A percentile compares a stretch with the other conserved stretches of the same genome.
These are phyloP conservation scores for Pithys albifrons DNA, from an alignment of 2,113 vertebrate genomes.

Conservation along the genomic window DNA sequence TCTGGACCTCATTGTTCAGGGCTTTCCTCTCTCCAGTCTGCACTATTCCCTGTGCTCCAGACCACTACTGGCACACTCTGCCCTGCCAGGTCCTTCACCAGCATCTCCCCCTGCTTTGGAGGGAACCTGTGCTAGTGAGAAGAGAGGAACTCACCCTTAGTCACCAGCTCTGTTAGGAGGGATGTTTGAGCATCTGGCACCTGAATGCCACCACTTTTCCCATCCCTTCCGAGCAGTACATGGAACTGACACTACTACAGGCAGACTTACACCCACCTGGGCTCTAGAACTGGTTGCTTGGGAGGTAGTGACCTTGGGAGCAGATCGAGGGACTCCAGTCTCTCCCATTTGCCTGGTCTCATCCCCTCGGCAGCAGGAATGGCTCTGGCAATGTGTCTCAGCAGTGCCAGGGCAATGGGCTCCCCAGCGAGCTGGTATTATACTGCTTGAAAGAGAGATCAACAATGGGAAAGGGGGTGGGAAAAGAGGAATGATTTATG, in stretches of 20 bases:
- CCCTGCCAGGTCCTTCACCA: not conserved
- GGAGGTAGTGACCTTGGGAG: not conserved
- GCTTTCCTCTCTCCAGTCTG: not conserved
- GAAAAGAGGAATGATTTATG: slow-evolving; percentile 65
- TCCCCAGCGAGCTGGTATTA: not conserved
- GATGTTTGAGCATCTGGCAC: fast-evolving
- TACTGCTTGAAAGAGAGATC: slow-evolving; percentile 61
- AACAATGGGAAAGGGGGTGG: not conserved
- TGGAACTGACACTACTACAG: not conserved
- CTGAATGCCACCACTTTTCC: fast-evolving
- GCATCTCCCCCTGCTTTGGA: not conserved
- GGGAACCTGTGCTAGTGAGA: fast-evolving
- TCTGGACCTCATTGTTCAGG: fast-evolving
- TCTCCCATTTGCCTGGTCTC: fast-evolving
- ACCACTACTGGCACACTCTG: not conserved
- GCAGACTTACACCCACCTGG: not conserved
- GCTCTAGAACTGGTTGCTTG: not conserved
- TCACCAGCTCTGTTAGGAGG: not conserved
- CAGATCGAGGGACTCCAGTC: fast-evolving
- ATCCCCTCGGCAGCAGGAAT: not conserved
- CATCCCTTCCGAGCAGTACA: fast-evolving
- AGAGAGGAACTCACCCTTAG: not conserved
- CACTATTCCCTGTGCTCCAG: not conserved
- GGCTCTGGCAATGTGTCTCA: fast-evolving
- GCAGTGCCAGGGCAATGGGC: not conserved